Evolutionary conservation across 2,113 vertebrate species (phyloP).

Genomic region (Bambusicola thoracicus): DNA sequence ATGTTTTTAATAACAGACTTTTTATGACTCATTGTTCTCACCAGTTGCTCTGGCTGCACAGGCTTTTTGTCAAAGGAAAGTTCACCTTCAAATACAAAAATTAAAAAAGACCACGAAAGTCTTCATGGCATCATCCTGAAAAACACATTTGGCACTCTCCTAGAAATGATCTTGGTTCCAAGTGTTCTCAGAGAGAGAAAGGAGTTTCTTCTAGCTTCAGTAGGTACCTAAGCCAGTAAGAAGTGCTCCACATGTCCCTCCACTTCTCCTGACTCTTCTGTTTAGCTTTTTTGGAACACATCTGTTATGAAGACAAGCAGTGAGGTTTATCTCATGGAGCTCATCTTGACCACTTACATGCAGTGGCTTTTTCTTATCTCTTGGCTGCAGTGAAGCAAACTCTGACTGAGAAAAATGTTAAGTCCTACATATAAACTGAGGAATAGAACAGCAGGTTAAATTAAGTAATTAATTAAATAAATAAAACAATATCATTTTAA

Average conservation of each 20-base stretch:
- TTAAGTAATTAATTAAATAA: neutral
- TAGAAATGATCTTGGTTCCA: neutral
- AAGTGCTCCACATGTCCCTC: neutral
- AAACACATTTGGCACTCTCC: neutral
- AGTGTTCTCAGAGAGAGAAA: rapidly evolving
- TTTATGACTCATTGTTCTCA: constrained; percentile 61
- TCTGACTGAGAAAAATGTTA: neutral
- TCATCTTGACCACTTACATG: neutral
- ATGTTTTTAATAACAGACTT: constrained; percentile 44
- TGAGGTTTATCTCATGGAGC: neutral
- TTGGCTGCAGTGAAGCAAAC: neutral
- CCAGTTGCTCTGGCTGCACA: neutral
- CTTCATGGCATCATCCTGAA: neutral
- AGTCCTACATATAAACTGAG: rapidly evolving
- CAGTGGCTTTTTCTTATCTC: neutral
- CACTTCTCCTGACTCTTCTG: neutral
- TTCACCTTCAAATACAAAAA: constrained; percentile 23
- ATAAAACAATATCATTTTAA: neutral
- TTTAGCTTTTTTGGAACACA: neutral
- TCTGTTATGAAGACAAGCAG: too few relatives aligned
- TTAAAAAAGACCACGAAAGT: neutral
- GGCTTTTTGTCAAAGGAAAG: constrained; percentile 17
- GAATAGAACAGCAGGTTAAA: neutral
- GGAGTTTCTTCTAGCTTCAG: neutral
- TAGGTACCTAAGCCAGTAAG: neutral